Evolutionary conservation across 2,888 invertebrate genomes (phyloP).

Genomic region (Agrotis segetum): DNA sequence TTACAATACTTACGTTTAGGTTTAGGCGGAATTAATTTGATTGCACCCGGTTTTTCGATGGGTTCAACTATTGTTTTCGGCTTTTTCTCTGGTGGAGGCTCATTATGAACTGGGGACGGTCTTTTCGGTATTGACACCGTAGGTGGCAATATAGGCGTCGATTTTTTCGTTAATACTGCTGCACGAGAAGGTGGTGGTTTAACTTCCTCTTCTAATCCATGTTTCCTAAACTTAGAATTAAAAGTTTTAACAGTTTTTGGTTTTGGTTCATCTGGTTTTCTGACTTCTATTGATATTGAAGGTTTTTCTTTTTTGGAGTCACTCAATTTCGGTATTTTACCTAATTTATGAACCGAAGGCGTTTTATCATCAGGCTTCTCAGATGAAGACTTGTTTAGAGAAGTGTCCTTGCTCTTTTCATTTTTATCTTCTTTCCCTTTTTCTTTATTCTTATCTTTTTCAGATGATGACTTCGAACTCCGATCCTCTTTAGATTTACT

Average conservation of each 20-base stretch:
- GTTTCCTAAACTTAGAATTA: constrained; percentile 97
- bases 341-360: constrained; percentile 93
- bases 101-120: constrained; percentile 87
- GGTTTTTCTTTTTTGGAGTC: constrained; percentile 92
- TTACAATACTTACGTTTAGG: constrained; percentile 96
- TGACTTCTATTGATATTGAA: constrained; percentile 95
- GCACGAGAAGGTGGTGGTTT: constrained; percentile 96
- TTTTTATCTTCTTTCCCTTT: constrained; percentile 72
- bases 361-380: constrained; percentile 93
- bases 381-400: constrained; percentile 77
- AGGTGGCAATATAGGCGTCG: constrained; percentile 86
- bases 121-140: constrained; percentile 85
- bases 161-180: constrained; percentile 91
- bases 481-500: constrained; percentile 81
- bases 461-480: constrained; percentile 71
- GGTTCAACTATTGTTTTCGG: constrained; percentile 91
- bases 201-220: constrained; percentile 96
- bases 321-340: constrained; percentile 95
- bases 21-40: constrained; percentile 97
- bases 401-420: constrained; percentile 72
- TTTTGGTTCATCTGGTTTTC: constrained; percentile 93
- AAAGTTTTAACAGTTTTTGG: constrained; percentile 98
- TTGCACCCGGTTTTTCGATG: constrained; percentile 94
- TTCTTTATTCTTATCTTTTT: constrained; percentile 78
- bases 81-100: constrained; percentile 94